Evolutionary conservation across 2,113 vertebrate genomes (phyloP).

Genomic region (Euleptes europaea): DNA sequence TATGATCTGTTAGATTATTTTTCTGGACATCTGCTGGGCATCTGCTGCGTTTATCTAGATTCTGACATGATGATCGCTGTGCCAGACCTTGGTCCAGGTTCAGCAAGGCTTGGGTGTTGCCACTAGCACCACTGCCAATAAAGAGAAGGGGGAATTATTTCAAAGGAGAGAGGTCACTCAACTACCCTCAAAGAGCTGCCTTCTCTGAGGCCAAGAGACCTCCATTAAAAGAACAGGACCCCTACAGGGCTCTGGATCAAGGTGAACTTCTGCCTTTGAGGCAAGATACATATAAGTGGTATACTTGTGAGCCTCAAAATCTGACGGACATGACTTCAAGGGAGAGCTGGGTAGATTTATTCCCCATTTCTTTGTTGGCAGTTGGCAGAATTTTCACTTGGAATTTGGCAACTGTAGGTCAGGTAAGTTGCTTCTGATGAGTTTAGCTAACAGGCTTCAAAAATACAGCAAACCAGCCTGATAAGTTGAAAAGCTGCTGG

Average conservation of each 20-base stretch:
- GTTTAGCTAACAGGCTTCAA: not conserved
- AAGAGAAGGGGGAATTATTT: not conserved
- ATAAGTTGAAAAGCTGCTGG: not conserved
- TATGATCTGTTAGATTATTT: not conserved
- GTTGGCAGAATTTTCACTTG: not conserved
- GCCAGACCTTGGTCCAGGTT: not conserved
- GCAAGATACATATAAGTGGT: not conserved
- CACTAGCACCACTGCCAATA: not conserved
- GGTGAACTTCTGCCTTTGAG: not conserved
- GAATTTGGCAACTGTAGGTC: not conserved
- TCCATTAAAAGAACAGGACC: not conserved
- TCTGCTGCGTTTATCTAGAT: not conserved
- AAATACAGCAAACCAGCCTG: not conserved
- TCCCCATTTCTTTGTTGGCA: not conserved
- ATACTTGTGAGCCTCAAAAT: not conserved
- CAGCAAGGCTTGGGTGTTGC: not conserved
- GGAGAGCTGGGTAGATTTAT: not conserved
- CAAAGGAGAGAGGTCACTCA: too few species aligned
- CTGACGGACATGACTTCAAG: too few species aligned
- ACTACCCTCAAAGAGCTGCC: not conserved
- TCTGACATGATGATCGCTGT: not conserved
- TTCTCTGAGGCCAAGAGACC: not conserved
- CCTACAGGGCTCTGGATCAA: not conserved
- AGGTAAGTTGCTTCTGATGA: not conserved
- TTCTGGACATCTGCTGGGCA: not conserved